Evolutionary conservation across 1,140 invertebrate genomes (phyloP), one percentile per base, ranked within the genome.

Genomic region (Sarcophaga bullata): DNA sequence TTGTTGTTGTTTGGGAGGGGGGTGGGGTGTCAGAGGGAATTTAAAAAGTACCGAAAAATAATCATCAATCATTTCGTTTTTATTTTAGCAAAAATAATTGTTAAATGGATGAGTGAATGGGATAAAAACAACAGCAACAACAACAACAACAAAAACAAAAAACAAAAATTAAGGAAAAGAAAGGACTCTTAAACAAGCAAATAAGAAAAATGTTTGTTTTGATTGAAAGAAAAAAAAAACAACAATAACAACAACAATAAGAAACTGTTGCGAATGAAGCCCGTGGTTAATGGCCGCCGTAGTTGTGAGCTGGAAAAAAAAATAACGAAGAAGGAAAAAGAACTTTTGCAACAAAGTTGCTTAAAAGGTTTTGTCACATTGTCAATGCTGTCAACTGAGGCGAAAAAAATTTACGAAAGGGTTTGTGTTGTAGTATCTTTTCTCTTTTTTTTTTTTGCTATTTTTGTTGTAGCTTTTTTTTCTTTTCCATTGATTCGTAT

Each of bases 291-390:
- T 37, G 25, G 25, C 25, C 25, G 25, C 25, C 50, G 50, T 52
- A 68, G 62, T 25, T 17, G 15, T 17, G n/a, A 68, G 6, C 62
- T 17, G 62, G n/a, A 58, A 58, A 58, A 58, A 58, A 58, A 7
- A n/a, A 58, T 58, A 58, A 58, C 15, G 52, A n/a, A n/a, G n/a
- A 58, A 58, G 13, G n/a, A 58, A 58, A 58, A 13, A 58, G 54
- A 58, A 58, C 10, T 58, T 58, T 58, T 19, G n/a, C 62, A 68
- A 25, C 62, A 68, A 68, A 68, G 62, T 68, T 68, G 62, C 17
- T 68, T 68, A 68, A 68, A 68, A 68, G 62, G 62, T 68, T 68
- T 25, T 68, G 62, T 68, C 62, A 68, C 62, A 68, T 68, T 68
- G 62, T 25, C 62, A 68, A 68, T 68, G 62, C 62, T 68, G 62